These are phyloP conservation scores for Drosophila insularis DNA, from an alignment of 1,140 invertebrate genomes.

Conservation along the genomic window DNA sequence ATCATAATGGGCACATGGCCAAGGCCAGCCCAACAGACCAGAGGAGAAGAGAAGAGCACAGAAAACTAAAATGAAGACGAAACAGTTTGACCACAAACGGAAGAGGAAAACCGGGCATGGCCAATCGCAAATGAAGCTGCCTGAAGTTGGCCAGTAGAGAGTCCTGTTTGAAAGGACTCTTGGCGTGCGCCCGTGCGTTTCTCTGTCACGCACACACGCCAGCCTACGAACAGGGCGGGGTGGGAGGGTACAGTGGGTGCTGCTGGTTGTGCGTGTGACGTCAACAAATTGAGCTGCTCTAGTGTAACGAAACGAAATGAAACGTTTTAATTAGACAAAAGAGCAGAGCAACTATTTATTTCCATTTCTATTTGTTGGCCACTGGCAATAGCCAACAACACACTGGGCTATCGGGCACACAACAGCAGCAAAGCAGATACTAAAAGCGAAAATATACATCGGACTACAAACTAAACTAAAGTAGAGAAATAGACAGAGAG, in stretches of 20 bases:
- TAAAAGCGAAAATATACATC: not conserved
- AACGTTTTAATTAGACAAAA: slow-evolving; percentile 77
- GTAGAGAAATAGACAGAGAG: slow-evolving; percentile 11
- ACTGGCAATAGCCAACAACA: slow-evolving; percentile 23
- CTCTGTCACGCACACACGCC: slow-evolving; percentile 56
- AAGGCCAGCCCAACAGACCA: slow-evolving; percentile 15
- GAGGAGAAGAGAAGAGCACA: slow-evolving; percentile 13
- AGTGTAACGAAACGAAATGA: slow-evolving; percentile 45
- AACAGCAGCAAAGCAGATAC: slow-evolving; percentile 30
- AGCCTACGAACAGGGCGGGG: not conserved
- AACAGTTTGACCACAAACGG: slow-evolving; percentile 63
- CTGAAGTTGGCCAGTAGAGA: not conserved
- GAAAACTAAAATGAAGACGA: slow-evolving; percentile 69
- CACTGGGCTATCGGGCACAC: slow-evolving; percentile 34
- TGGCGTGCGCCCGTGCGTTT: slow-evolving; percentile 49
- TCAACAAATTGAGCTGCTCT: slow-evolving; percentile 56
- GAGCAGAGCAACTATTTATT: slow-evolving; percentile 78
- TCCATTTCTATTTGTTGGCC: slow-evolving; percentile 58
- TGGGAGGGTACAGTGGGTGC: not conserved
- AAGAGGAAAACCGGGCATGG: slow-evolving; percentile 27
- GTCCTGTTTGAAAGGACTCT: slow-evolving; percentile 3
- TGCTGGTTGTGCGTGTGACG: slow-evolving; percentile 45
- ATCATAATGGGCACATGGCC: slow-evolving; percentile 63
- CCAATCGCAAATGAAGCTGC: slow-evolving; percentile 15
- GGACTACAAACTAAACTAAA: not conserved